A percentile compares a stretch with the other conserved stretches of the same genome.
Conservation (phyloP, 92 coral and sea anemone genomes). For the Paragorgia papillata region DNA sequence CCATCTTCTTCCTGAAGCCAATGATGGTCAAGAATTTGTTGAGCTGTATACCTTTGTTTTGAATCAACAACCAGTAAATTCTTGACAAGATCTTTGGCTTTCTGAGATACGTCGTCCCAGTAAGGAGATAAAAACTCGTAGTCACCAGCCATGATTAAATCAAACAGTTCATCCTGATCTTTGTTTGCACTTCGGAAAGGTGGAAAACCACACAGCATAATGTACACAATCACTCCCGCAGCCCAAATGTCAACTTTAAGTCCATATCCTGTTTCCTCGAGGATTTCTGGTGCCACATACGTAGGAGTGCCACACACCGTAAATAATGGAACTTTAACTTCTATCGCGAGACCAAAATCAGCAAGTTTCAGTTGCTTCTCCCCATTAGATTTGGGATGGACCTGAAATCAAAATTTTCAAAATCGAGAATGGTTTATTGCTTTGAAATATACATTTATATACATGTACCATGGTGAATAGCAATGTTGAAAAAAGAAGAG, state of each 20-base stretch:
- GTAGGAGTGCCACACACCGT: constrained; percentile 99
- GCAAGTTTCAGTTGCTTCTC: constrained; percentile 83
- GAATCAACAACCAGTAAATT: constrained; percentile 75
- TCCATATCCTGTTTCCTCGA: constrained; percentile 94
- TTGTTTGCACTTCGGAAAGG: constrained; percentile 97
- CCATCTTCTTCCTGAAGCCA: constrained; percentile 71
- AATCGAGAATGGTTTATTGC: no score
- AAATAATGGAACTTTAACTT: constrained; percentile 82
- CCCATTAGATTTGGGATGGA: constrained; percentile 80
- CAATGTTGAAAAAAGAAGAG: no score
- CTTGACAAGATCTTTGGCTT: constrained; percentile 85
- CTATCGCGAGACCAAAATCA: constrained; percentile 95
- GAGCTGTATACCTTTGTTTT: constrained; percentile 68
- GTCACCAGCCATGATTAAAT: constrained; percentile 83
- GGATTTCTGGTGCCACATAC: constrained; percentile 97
- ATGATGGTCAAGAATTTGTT: constrained; percentile 74
- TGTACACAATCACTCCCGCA: constrained; percentile 95
- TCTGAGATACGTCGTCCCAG: constrained; percentile 85
- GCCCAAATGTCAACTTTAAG: constrained; percentile 99
- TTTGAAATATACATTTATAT: no score
- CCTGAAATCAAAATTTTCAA: constrained; percentile 51
- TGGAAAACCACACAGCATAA: constrained; percentile 99
- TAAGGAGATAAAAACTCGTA: constrained; percentile 94
- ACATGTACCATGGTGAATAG: no score
- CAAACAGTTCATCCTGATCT: constrained; percentile 96